Evolutionary conservation across 1,140 invertebrate species (phyloP), one percentile per base, ranked within the genome.

Genomic region (Zophobas morio): DNA sequence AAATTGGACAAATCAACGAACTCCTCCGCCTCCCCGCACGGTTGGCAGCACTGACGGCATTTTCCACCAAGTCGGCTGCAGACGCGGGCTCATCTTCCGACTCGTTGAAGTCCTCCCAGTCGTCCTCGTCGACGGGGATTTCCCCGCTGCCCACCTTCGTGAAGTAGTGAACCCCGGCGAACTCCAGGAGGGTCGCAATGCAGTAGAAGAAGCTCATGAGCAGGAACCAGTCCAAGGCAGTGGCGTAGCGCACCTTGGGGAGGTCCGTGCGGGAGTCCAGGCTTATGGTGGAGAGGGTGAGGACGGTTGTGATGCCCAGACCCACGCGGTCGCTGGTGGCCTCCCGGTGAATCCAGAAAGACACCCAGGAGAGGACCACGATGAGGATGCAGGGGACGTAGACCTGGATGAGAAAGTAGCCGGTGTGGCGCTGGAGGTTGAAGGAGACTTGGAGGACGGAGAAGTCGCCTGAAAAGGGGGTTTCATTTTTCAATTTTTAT

Each of bases 341-440:
- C 95, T 99, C 97, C 35, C 96, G 90, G 88, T 98, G 96, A 81
- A 98, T 96, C 96, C 96, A 99, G 86, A 99, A 99, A 0, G 96
- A 97, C 0, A 99, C 96, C 96, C 96, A 99, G 0, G 96, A 98
- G 0, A 99, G 88, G 0, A 98, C 94, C 0, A 98, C 97, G 76
- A 98, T 96, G 60, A 99, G 89, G 63, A 96, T 96, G 84, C 97
- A 98, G 0, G 98, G 97, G 35, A 98, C 91, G 86, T 98, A 98
- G 6, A 97, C 96, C 88, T 98, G 96, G 78, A 98, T 96, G 1
- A 98, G 89, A 87, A 98, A 98, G 85, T 97, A 98, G 53, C 96
- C 96, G 0, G 96, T 95, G 84, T 97, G 93, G 2, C 97, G 89
- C 81, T 96, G 94, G 2, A 98, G 89, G 86, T 96, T 96, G 86